Evolutionary conservation across 2,113 vertebrate species (phyloP).

Genomic region (Pagrus major): DNA sequence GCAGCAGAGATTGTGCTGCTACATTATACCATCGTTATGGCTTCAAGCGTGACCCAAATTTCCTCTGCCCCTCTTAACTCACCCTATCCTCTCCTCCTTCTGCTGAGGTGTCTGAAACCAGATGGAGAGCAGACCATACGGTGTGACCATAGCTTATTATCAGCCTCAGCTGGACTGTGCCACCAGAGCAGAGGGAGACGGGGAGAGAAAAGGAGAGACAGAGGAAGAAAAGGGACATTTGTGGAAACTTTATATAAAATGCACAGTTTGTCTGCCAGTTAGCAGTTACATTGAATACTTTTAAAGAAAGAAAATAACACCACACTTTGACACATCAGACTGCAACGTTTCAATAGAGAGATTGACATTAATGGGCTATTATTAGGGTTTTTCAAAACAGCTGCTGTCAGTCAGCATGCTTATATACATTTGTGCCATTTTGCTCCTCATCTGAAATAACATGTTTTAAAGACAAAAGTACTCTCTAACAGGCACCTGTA

Average conservation of each 20-base stretch:
- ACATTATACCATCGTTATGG: constrained; percentile 66
- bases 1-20: constrained; percentile 56
- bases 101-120: constrained; percentile 19
- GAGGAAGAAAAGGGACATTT: not conserved
- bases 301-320: not conserved
- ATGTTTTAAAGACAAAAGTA: not conserved
- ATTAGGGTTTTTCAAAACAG: not conserved
- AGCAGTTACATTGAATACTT: not conserved
- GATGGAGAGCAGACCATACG: constrained; percentile 22
- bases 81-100: constrained; percentile 21
- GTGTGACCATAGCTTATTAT: constrained; percentile 45
- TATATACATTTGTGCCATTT: not conserved
- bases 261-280: not conserved
- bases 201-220: not conserved
- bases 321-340: not conserved
- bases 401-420: not conserved
- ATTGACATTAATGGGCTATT: not conserved
- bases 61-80: constrained; percentile 30
- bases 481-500: not conserved
- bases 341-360: not conserved
- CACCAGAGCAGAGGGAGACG: not conserved
- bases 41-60: constrained; percentile 74
- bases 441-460: not conserved
- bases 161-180: not conserved
- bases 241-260: not conserved